Evolutionary conservation across 2,797 vertebrate species (phyloP).

Genomic region (Momotus momota): DNA sequence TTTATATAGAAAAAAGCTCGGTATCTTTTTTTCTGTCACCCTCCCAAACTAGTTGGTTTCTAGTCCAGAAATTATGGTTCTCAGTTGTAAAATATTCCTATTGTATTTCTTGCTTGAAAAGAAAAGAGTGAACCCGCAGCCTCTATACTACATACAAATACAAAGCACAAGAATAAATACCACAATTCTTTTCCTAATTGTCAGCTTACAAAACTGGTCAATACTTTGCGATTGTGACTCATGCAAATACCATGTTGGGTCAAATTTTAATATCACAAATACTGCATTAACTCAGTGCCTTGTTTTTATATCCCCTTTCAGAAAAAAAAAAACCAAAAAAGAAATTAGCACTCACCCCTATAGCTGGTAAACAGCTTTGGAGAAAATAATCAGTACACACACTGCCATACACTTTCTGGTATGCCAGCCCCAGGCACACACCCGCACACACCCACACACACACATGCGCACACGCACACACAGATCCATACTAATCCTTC

Average conservation of each 20-base stretch:
- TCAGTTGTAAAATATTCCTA: slow-evolving; percentile 60
- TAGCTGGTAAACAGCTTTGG: slow-evolving; percentile 70
- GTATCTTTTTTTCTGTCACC: not conserved
- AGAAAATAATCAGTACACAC: slow-evolving; percentile 71
- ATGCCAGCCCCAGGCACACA: slow-evolving; percentile 20
- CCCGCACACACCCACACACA: not conserved
- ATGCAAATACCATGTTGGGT: slow-evolving; percentile 77
- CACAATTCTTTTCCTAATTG: slow-evolving; percentile 70
- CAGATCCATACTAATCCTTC: slow-evolving; percentile 57
- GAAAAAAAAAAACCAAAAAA: slow-evolving; percentile 74
- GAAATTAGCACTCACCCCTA: slow-evolving; percentile 68
- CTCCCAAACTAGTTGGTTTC: slow-evolving; percentile 25
- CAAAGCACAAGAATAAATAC: slow-evolving; percentile 82
- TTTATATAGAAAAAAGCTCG: slow-evolving; percentile 14
- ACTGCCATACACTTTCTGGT: slow-evolving; percentile 32
- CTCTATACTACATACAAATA: slow-evolving; percentile 76
- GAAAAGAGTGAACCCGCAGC: slow-evolving; percentile 72
- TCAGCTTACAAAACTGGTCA: slow-evolving; percentile 78
- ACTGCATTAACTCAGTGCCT: slow-evolving; percentile 77
- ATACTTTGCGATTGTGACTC: slow-evolving; percentile 75
- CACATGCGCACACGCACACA: not conserved
- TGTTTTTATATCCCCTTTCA: slow-evolving; percentile 77
- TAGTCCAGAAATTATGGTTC: slow-evolving; percentile 78
- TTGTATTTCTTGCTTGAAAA: slow-evolving; percentile 72
- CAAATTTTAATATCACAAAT: slow-evolving; percentile 78